Percentiles rank a stretch among this genome's conserved stretches.
These are phyloP conservation scores for Drosophila tanythrix DNA, from an alignment of 2,888 invertebrate genomes.

Conservation along the genomic window DNA sequence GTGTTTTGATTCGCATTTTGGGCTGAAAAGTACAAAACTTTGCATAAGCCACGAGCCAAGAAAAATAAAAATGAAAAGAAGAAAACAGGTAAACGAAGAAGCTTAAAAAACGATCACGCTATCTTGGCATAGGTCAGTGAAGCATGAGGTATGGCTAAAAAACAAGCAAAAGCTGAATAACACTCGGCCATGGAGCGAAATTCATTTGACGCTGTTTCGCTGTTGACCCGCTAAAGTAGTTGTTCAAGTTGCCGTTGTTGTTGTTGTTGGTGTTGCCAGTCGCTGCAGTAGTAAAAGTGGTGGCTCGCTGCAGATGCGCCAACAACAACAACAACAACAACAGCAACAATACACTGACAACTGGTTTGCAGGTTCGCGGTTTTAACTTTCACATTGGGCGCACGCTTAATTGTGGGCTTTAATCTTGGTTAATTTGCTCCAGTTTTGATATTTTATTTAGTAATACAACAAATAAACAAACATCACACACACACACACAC, in stretches of 20 bases:
- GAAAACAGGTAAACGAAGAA: slow-evolving; percentile 11
- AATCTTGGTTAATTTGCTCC: slow-evolving; percentile 77
- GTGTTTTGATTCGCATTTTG: slow-evolving; percentile 4
- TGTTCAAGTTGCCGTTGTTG: slow-evolving; percentile 18
- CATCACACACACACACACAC: slow-evolving; percentile 10
- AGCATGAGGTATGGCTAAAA: slow-evolving; percentile 42
- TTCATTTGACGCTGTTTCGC: slow-evolving; percentile 14
- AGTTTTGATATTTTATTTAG: slow-evolving; percentile 67
- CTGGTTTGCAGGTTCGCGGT: slow-evolving; percentile 68
- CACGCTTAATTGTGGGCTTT: slow-evolving; percentile 73
- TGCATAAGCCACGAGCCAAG: slow-evolving; percentile 29
- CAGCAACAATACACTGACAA: slow-evolving; percentile 36
- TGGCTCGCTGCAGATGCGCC: slow-evolving; percentile 64
- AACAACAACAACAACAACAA: slow-evolving; percentile 20
- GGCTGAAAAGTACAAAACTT: slow-evolving; percentile 63
- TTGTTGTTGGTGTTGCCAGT: slow-evolving; percentile 19
- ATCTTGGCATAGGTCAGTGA: slow-evolving; percentile 74
- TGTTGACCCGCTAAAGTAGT: slow-evolving; percentile 55
- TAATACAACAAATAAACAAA: slow-evolving; percentile 18
- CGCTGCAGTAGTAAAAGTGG: slow-evolving; percentile 69
- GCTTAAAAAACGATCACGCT: slow-evolving; percentile 9
- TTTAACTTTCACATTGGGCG: slow-evolving; percentile 79
- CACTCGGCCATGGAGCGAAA: slow-evolving; percentile 12
- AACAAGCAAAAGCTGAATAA: slow-evolving; percentile 8
- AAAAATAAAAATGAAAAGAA: slow-evolving; percentile 10